These are phyloP conservation scores for Acronicta leporina DNA, from an alignment of 2,888 invertebrate species.

Conservation along the genomic window DNA sequence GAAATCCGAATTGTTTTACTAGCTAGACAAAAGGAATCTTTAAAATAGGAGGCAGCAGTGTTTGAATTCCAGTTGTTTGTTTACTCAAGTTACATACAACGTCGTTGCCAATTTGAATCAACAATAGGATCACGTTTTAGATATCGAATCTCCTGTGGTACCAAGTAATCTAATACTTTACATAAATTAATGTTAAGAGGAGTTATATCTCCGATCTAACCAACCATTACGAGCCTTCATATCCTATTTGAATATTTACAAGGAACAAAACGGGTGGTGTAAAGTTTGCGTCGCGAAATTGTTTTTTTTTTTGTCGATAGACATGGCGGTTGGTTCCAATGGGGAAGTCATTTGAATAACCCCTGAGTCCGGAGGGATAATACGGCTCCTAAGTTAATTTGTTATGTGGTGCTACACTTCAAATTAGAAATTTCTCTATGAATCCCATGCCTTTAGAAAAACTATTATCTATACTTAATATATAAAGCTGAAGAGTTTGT, in stretches of 20 bases:
- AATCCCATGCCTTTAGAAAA: too few species aligned
- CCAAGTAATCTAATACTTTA: slow-evolving; percentile 81
- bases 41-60: slow-evolving; percentile 4
- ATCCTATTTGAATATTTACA: slow-evolving; percentile 81
- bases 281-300: slow-evolving; percentile 65
- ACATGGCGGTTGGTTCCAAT: slow-evolving; percentile 53
- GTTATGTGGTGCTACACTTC: slow-evolving; percentile 43
- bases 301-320: slow-evolving; percentile 67
- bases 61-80: slow-evolving; percentile 41
- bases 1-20: slow-evolving; percentile 1
- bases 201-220: slow-evolving; percentile 78
- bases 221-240: slow-evolving; percentile 81
- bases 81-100: slow-evolving; percentile 56
- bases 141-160: slow-evolving; percentile 69
- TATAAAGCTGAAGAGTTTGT: too few species aligned
- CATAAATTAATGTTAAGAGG: slow-evolving; percentile 79
- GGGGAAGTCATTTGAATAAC: slow-evolving; percentile 66
- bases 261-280: slow-evolving; percentile 74
- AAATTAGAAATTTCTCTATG: too few species aligned
- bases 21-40: not conserved
- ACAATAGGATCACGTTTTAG: slow-evolving; percentile 81
- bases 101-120: slow-evolving; percentile 76
- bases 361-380: slow-evolving; percentile 63
- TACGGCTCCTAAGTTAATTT: slow-evolving; percentile 60
- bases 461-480: too few species aligned